Evolutionary conservation across 2,797 vertebrate genomes (phyloP).

Genomic region (Threskiornis aethiopicus): DNA sequence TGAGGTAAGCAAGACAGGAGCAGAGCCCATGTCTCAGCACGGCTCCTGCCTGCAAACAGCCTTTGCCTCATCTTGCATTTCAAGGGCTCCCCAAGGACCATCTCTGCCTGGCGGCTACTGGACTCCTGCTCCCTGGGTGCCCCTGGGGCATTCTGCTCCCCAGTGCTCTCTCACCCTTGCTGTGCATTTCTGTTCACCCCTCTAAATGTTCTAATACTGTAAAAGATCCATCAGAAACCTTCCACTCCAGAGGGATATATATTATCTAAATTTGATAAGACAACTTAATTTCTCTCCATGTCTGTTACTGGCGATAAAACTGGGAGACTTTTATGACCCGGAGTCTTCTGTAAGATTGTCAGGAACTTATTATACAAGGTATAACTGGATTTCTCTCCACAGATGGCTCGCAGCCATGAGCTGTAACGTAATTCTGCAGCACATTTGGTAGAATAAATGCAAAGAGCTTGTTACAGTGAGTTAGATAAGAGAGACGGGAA

Average conservation of each 20-base stretch:
- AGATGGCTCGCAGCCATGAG: slow-evolving; percentile 81
- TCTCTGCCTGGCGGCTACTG: accelerated
- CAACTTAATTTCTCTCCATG: slow-evolving; percentile 83
- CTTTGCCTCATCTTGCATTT: neutral
- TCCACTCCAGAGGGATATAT: slow-evolving; percentile 79
- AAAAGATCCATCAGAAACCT: slow-evolving; percentile 69
- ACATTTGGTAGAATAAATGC: slow-evolving; percentile 80
- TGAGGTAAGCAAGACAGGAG: neutral
- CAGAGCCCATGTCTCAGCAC: neutral
- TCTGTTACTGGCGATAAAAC: slow-evolving; percentile 83
- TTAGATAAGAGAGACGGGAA: slow-evolving; percentile 76
- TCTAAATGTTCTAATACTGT: slow-evolving; percentile 56
- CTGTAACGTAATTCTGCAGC: slow-evolving; percentile 78
- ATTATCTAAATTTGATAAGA: slow-evolving; percentile 85
- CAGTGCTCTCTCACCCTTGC: neutral
- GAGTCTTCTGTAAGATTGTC: slow-evolving; percentile 81
- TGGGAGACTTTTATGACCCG: slow-evolving; percentile 81
- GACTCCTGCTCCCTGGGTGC: neutral
- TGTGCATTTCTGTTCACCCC: neutral
- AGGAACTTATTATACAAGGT: slow-evolving; percentile 85
- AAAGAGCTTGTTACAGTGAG: slow-evolving; percentile 78
- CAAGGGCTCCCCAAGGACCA: neutral
- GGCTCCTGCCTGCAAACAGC: neutral
- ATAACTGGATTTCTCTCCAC: slow-evolving; percentile 83
- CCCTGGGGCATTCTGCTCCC: neutral